Evolutionary conservation across 2,888 invertebrate species (phyloP).

Genomic region (Pheosia gnoma): DNA sequence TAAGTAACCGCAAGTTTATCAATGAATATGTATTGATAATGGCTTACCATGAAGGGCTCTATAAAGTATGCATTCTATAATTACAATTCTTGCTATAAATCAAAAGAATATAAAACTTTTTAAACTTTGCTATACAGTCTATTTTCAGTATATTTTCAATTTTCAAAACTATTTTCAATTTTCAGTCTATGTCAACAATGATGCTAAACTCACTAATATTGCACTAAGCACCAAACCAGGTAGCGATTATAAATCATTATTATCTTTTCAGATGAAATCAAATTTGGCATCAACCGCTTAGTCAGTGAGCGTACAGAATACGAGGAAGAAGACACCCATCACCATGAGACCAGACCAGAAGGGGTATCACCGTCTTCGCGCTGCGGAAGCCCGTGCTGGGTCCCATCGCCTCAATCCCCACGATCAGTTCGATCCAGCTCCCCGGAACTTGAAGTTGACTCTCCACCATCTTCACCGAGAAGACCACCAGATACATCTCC

Average conservation of each 20-base stretch:
- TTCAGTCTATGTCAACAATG: not conserved
- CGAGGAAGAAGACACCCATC: conserved; percentile 81
- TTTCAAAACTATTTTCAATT: no score
- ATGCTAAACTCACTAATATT: not conserved
- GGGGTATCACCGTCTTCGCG: conserved; percentile 76
- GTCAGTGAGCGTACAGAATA: conserved; percentile 88
- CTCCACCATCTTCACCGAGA: conserved; percentile 86
- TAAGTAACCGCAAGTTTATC: not conserved
- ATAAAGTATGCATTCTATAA: no score
- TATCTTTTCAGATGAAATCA: conserved; percentile 89
- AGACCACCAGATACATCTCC: conserved; percentile 78
- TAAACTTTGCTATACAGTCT: no score
- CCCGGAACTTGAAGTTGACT: conserved; percentile 90
- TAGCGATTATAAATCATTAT: conserved; percentile 11
- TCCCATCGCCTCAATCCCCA: conserved; percentile 75
- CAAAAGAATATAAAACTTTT: no score
- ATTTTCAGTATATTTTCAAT: no score
- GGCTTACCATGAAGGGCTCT: no score
- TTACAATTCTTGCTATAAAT: no score
- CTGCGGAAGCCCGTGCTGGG: conserved; percentile 83
- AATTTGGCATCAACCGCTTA: conserved; percentile 92
- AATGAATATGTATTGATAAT: not conserved
- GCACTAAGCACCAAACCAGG: no score
- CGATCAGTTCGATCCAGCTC: conserved; percentile 84
- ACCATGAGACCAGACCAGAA: conserved; percentile 66